Conservation (phyloP, 1,140 invertebrate genomes). For the Danaus melanippus region DNA sequence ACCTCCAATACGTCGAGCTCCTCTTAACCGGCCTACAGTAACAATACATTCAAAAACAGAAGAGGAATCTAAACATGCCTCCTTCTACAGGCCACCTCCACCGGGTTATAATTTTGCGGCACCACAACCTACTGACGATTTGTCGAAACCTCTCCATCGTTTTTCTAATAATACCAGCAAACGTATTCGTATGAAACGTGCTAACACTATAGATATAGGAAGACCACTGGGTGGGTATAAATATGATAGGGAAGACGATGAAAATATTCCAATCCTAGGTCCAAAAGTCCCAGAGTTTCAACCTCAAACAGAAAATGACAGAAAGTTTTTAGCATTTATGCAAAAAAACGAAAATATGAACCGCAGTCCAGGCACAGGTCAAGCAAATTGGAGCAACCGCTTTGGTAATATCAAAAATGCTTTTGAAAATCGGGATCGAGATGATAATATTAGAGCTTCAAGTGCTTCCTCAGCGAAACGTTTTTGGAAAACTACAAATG, state of each 20-base stretch:
- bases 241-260: conserved; percentile 66
- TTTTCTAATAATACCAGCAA: conserved; percentile 74
- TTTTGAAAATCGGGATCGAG: conserved; percentile 75
- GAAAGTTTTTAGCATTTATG: conserved; percentile 87
- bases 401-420: conserved; percentile 90
- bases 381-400: conserved; percentile 81
- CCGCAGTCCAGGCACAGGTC: conserved; percentile 38
- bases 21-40: conserved; percentile 19
- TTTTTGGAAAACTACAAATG: conserved; percentile 74
- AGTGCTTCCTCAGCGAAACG: conserved; percentile 67
- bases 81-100: conserved; percentile 49
- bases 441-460: conserved; percentile 45
- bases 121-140: conserved; percentile 51
- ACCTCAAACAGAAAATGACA: conserved; percentile 87
- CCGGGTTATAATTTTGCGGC: conserved; percentile 61
- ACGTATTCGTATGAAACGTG: conserved; percentile 86
- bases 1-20: conserved; percentile 40
- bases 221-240: conserved; percentile 75
- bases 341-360: conserved; percentile 77
- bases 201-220: conserved; percentile 90
- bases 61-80: conserved; percentile 40
- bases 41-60: conserved; percentile 25
- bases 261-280: conserved; percentile 31
- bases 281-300: conserved; percentile 77
- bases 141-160: conserved; percentile 65